Percentiles rank a stretch among this genome's conserved stretches.
Evolutionary conservation across 2,113 vertebrate genomes (phyloP).

Genomic region (Zosterops pallidus): DNA sequence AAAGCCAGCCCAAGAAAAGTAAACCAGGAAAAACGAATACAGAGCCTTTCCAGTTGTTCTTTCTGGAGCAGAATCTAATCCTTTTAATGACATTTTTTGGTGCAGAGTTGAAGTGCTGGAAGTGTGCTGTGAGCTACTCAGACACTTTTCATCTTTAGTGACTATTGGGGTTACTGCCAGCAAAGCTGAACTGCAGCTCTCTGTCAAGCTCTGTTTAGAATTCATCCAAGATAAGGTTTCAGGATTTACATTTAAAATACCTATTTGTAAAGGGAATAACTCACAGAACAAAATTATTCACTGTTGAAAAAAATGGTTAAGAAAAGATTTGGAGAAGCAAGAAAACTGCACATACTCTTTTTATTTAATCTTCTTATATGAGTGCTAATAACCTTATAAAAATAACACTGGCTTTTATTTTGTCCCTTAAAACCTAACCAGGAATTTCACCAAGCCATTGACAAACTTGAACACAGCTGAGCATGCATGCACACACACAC

Average conservation of each 20-base stretch:
- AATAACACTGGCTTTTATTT: neutral
- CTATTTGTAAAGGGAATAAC: neutral
- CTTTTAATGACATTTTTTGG: neutral
- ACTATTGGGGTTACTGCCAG: neutral
- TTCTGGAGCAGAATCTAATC: conserved; percentile 4
- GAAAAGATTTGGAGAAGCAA: neutral
- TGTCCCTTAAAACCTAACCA: neutral
- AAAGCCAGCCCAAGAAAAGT: neutral
- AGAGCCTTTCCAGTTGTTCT: conserved; percentile 12
- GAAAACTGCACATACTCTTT: neutral
- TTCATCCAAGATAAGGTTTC: neutral
- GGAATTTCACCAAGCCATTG: neutral
- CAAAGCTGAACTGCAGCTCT: neutral
- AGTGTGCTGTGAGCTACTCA: neutral
- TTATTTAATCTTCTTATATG: neutral
- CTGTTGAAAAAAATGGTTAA: neutral
- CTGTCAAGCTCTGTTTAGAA: neutral
- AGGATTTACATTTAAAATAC: neutral
- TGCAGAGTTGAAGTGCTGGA: neutral
- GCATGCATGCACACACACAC: accelerated
- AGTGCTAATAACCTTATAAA: neutral
- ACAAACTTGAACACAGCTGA: neutral
- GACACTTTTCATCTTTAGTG: neutral
- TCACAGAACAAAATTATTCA: neutral
- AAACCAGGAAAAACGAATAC: neutral